These are phyloP conservation scores for Protosalanx chinensis DNA, from an alignment of 2,797 vertebrate species.

Conservation along the genomic window DNA sequence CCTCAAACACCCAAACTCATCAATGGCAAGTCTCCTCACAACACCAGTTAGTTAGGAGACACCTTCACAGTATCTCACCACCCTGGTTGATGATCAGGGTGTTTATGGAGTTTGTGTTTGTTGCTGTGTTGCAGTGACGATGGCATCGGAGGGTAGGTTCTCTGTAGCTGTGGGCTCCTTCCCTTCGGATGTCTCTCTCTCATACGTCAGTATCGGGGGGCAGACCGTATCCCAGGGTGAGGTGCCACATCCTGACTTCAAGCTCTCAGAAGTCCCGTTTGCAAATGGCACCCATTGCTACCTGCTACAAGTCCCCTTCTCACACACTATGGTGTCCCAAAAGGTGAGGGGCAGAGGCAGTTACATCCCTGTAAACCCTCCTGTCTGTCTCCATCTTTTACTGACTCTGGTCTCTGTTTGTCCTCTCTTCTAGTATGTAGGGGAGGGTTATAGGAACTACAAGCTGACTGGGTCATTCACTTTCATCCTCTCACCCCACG, in stretches of 20 bases:
- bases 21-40: slow-evolving; percentile 33
- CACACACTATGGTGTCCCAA: slow-evolving; percentile 53
- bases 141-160: slow-evolving; percentile 61
- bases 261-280: slow-evolving; percentile 51
- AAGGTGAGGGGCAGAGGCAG: slow-evolving; percentile 40
- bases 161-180: slow-evolving; percentile 63
- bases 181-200: slow-evolving; percentile 63
- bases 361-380: background rate
- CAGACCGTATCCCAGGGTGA: slow-evolving; percentile 48
- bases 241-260: slow-evolving; percentile 39
- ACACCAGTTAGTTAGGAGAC: background rate
- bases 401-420: background rate
- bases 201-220: slow-evolving; percentile 54
- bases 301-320: slow-evolving; percentile 63
- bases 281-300: slow-evolving; percentile 62
- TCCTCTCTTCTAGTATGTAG: slow-evolving; percentile 38
- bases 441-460: slow-evolving; percentile 36
- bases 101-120: background rate
- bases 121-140: slow-evolving; percentile 10
- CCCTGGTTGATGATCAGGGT: background rate
- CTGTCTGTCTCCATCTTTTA: background rate
- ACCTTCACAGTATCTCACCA: background rate
- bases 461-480: slow-evolving; percentile 38
- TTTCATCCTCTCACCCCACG: slow-evolving; percentile 34
- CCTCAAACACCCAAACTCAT: slow-evolving; percentile 26